These are phyloP conservation scores for Agrochola circellaris DNA, from an alignment of 2,888 invertebrate species.

Conservation along the genomic window DNA sequence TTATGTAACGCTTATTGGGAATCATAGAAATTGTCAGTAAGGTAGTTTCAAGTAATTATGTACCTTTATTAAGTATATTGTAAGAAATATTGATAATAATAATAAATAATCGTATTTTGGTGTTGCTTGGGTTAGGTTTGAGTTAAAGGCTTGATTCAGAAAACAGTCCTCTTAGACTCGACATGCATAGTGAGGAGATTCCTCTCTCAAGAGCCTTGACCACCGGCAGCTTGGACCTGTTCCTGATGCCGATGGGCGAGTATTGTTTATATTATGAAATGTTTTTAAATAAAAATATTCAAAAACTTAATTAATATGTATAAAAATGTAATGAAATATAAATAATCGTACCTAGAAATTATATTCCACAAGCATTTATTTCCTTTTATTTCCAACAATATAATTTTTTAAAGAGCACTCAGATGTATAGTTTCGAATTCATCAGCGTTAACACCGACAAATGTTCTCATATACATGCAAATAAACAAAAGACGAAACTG, in stretches of 20 bases:
- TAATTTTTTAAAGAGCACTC: not conserved
- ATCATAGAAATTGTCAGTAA: not conserved
- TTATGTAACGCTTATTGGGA: not conserved
- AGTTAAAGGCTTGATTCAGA: too few relatives aligned
- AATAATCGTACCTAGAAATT: not conserved
- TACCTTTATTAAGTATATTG: not conserved
- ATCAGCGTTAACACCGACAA: constrained; percentile 55
- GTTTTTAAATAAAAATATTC: too few relatives aligned
- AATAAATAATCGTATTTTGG: too few relatives aligned
- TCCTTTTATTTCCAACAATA: constrained; percentile 6
- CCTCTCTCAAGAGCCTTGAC: too few relatives aligned
- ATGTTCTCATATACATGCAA: constrained; percentile 62
- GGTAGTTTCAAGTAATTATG: not conserved
- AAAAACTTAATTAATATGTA: too few relatives aligned
- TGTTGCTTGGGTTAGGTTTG: too few relatives aligned
- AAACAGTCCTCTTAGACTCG: too few relatives aligned
- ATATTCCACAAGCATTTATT: not conserved
- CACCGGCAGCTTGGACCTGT: too few relatives aligned
- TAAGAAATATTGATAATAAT: not conserved
- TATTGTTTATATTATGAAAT: too few relatives aligned
- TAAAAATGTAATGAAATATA: too few relatives aligned
- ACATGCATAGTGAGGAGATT: too few relatives aligned
- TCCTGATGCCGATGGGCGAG: too few relatives aligned
- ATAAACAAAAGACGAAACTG: constrained; percentile 70
- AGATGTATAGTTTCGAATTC: constrained; percentile 32